Evolutionary conservation across 2,888 invertebrate species (phyloP).

Genomic region (Lasioglossum lativentre): DNA sequence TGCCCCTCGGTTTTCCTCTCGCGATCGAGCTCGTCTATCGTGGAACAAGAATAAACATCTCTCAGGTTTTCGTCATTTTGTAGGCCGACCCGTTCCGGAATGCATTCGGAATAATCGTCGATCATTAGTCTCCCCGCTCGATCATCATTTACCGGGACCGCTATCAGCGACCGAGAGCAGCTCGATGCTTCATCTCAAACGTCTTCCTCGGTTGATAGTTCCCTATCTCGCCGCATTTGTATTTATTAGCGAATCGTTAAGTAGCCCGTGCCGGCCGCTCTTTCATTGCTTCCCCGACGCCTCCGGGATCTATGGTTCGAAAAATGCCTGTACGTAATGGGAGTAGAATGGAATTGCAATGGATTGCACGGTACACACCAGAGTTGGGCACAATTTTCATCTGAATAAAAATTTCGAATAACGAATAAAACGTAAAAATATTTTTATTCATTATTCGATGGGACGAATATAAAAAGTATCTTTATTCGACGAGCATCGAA

Average conservation of each 20-base stretch:
- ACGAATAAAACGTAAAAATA: too few relatives aligned
- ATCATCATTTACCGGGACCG: constrained; percentile 41
- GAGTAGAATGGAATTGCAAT: background rate
- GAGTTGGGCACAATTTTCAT: too few relatives aligned
- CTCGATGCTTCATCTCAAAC: constrained; percentile 36
- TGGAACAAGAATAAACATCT: constrained; percentile 11
- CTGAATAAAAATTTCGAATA: too few relatives aligned
- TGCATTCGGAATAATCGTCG: constrained; percentile 46
- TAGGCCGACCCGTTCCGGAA: constrained; percentile 40
- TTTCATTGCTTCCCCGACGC: background rate
- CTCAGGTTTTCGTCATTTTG: constrained; percentile 31
- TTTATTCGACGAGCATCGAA: too few relatives aligned
- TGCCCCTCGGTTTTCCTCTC: background rate
- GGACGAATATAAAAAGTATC: too few relatives aligned
- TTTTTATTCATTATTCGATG: too few relatives aligned
- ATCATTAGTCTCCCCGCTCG: constrained; percentile 44
- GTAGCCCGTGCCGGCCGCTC: background rate
- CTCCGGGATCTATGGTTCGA: background rate
- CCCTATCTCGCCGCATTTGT: constrained; percentile 37
- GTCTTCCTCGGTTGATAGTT: constrained; percentile 42
- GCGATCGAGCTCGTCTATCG: background rate
- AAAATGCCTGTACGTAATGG: background rate
- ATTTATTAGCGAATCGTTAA: constrained; percentile 24
- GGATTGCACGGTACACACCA: too few relatives aligned
- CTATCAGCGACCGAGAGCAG: constrained; percentile 37